Conservation (phyloP, 2,797 vertebrate species). For the Morus bassanus region DNA sequence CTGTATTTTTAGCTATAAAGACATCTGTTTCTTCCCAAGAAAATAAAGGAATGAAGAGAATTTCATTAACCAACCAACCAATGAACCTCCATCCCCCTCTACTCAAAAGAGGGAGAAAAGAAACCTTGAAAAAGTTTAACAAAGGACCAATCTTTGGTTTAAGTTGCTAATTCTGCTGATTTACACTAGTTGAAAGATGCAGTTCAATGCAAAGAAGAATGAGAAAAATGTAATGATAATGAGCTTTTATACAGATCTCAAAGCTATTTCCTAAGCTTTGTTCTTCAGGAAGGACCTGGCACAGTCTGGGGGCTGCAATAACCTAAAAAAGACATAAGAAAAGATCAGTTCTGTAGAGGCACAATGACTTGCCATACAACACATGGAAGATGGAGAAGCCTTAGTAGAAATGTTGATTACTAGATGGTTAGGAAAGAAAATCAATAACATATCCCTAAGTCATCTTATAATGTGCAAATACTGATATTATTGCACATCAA, state of each 20-base stretch:
- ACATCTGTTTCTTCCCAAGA: background rate
- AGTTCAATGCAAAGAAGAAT: background rate
- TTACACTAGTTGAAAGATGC: background rate
- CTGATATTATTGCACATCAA: background rate
- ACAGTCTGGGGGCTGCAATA: background rate
- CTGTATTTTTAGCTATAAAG: background rate
- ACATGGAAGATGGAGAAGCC: background rate
- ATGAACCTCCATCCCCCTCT: background rate
- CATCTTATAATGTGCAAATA: background rate
- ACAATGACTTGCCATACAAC: background rate
- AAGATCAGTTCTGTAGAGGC: background rate
- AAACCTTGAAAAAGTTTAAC: background rate
- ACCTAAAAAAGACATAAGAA: background rate
- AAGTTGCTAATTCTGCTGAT: background rate
- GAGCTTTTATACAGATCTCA: constrained; percentile 4
- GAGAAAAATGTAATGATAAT: background rate
- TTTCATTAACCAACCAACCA: background rate
- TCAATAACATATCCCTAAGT: background rate
- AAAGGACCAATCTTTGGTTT: background rate
- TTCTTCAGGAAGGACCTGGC: background rate
- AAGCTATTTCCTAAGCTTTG: background rate
- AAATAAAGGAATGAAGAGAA: background rate
- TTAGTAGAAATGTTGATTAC: background rate
- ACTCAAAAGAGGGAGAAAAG: background rate
- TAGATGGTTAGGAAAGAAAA: background rate